Evolutionary conservation across 92 coral and sea anemone species (phyloP).

Genomic region (Palythoa caribaeorum): DNA sequence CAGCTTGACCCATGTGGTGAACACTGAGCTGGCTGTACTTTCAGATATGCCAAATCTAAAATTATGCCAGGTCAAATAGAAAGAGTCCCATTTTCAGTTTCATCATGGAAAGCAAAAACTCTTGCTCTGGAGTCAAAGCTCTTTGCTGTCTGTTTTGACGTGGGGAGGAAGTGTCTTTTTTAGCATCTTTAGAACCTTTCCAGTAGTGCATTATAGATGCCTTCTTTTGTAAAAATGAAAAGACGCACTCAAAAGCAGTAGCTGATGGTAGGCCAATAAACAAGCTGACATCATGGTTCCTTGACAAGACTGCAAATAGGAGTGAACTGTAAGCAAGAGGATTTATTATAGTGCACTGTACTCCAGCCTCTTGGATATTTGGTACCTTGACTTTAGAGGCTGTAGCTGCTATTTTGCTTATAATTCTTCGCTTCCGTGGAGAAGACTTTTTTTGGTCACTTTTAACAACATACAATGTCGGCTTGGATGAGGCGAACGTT

Average conservation of each 20-base stretch:
- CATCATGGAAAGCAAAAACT: slow-evolving; percentile 14
- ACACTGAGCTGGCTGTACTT: slow-evolving; percentile 8
- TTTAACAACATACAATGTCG: slow-evolving; percentile 8
- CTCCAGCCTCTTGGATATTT: slow-evolving; percentile 26
- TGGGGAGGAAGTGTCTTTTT: slow-evolving; percentile 1
- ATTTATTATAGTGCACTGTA: slow-evolving; percentile 21
- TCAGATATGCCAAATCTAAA: slow-evolving; percentile 15
- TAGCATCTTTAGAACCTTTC: slow-evolving; percentile 25
- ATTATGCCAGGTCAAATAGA: slow-evolving; percentile 22
- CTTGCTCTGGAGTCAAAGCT: slow-evolving; percentile 25
- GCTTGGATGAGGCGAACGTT: slow-evolving; percentile 33
- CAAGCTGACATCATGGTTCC: slow-evolving; percentile 9
- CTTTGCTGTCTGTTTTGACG: slow-evolving; percentile 15
- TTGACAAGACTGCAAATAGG: slow-evolving; percentile 30
- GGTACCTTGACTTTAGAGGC: neutral
- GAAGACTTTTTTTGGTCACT: slow-evolving; percentile 25
- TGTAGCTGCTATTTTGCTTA: slow-evolving; percentile 1
- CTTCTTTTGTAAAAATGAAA: slow-evolving; percentile 5
- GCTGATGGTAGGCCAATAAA: neutral
- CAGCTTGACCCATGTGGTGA: slow-evolving; percentile 11
- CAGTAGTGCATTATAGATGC: slow-evolving; percentile 16
- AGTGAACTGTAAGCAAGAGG: slow-evolving; percentile 27
- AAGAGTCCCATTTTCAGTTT: slow-evolving; percentile 28
- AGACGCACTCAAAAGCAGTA: neutral
- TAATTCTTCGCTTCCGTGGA: slow-evolving; percentile 22